Evolutionary conservation across 2,888 invertebrate species (phyloP).

Genomic region (Latrodectus elegans): DNA sequence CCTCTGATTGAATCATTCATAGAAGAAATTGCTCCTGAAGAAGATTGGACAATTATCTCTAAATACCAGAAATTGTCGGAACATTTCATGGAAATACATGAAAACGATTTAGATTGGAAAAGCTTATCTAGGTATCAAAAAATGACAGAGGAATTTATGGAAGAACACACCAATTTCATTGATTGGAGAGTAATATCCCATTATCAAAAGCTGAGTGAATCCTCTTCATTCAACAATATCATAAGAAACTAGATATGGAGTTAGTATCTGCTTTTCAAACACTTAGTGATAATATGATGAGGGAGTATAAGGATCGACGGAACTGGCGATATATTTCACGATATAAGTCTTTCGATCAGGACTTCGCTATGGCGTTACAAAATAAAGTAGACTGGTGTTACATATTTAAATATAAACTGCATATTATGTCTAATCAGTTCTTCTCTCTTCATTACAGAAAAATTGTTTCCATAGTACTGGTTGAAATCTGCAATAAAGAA

Average conservation of each 20-base stretch:
- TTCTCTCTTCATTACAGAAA: constrained; percentile 4
- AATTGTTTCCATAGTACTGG: background rate
- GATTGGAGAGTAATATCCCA: too few relatives aligned
- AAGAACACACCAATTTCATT: too few relatives aligned
- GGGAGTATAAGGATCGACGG: background rate
- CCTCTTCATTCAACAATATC: too few relatives aligned
- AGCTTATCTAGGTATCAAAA: too few relatives aligned
- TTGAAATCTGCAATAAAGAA: background rate
- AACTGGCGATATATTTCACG: background rate
- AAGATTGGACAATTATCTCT: background rate
- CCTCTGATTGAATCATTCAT: constrained; percentile 8
- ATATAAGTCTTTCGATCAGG: background rate
- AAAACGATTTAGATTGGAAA: too few relatives aligned
- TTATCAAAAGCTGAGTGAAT: too few relatives aligned
- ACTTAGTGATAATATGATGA: constrained; percentile 10
- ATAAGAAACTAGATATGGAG: too few relatives aligned
- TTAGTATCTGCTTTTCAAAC: background rate
- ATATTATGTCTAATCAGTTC: background rate
- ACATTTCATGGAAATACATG: too few relatives aligned
- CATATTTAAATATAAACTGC: background rate
- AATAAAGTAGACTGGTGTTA: constrained; percentile 8
- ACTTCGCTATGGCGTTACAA: background rate
- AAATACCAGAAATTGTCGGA: background rate
- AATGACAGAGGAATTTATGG: too few relatives aligned
- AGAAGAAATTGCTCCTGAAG: too few relatives aligned